Base-by-base conservation (phyloP, 1,140 invertebrate species). In the Drosophila leontia region DNA sequence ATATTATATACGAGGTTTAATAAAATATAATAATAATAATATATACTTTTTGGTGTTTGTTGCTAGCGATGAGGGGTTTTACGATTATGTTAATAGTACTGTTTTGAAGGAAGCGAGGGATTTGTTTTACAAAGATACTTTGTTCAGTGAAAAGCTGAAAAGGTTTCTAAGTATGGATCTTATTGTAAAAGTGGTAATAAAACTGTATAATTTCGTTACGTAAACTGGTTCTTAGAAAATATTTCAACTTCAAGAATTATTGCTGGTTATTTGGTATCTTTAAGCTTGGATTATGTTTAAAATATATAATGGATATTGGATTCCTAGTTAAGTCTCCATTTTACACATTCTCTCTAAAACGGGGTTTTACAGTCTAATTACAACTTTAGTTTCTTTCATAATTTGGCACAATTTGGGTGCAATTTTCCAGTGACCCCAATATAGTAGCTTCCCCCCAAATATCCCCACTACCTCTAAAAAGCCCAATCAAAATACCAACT, bases 371-470 rank as follows among this genome's bases (percentile, higher is more conserved):
- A 15, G 7, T 12, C 32, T 9, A 44, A 42, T 17, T 23, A 17
- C 19, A 3, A 13, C 37, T 3, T 15, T 29, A 32, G 7, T 34
- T 45, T 44, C n/a, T 42, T 23, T 12, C 7, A 34, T 67, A 23
- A 48, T 68, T 45, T 62, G 51, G 15, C 74, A 58, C 44, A 78
- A 44, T 62, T 78, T 19, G 26, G 26, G 32, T 50, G 23, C 29
- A 34, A 76, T 56, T 71, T 64, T 34, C n/a, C 48, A 64, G 47
- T 87, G 84, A 87, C 77, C 84, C 64, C 67, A 78, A 81, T 83
- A 37, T 17, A 7, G n/a, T 7, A 61, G 42, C 53, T 67, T n/a
- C 47, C 42, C 45, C 42, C 47, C 9, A 19, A 23, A 42, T 42
- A 17, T 32, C 53, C 60, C 48, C 53, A 37, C 37, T 26, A 44